Base-by-base conservation (phyloP, 2,797 vertebrate species). In the Parauchenoglanis punctatus region DNA sequence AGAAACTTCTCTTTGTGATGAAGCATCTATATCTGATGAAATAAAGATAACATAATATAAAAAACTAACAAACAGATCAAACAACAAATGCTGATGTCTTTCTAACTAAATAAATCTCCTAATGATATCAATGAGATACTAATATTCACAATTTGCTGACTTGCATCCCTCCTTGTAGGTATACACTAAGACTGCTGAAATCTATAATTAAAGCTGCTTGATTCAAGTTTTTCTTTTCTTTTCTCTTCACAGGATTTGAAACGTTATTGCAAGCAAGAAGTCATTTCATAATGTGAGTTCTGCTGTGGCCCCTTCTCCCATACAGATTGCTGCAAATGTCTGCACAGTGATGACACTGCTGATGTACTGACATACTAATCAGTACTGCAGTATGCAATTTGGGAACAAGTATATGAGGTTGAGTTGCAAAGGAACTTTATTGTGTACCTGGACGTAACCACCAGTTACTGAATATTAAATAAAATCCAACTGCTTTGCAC, bases 311-410 rank as follows among this genome's bases (percentile, higher is more conserved):
- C 75, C n/a, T 77, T 31, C 28, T 77, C 25, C 52, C n/a, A 28
- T 20, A 77, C 7, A 54, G 31, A 35, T 35, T 80, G 56, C 77
- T 80, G 54, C 54, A 80, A 58, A 58, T 10, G 1, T 80, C 75
- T 80, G 40, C 77, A 80, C 31, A 31, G 75, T 20, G n/a, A 31
- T 80, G 54, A 59, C 28, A 59, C 2, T 1, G 8, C 54, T 12
- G 77, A 40, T 40, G 77, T 40, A 80, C 54, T 80, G 17, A 80
- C 54, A 80, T 58, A 80, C 54, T 59, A 59, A 58, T 80, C 20
- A 80, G 56, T 58, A 80, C 31, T 59, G 54, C 77, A 59, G 54
- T 58, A 59, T 59, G 77, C 56, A 80, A 80, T 78, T 58, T 59
- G 77, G 52, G 7, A 78, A 78, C 17, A 58, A 15, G 46, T 17